Evolutionary conservation across 1,140 invertebrate species (phyloP), one percentile per base, ranked within the genome.

Genomic region (Drosophila varians): DNA sequence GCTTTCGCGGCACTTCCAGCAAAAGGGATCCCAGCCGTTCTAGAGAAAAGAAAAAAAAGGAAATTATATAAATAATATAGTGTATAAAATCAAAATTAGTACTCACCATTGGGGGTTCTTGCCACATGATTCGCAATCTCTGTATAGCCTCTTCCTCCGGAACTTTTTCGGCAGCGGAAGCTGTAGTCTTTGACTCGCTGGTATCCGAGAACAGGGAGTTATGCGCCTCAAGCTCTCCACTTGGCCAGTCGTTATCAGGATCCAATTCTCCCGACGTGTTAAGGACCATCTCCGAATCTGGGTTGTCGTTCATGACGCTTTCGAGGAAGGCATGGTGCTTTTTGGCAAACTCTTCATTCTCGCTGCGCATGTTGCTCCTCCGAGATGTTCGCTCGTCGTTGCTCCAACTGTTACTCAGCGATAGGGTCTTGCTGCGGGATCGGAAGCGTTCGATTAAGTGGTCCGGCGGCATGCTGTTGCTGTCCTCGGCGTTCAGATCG

Each of bases 1-100:
- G 48, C 95, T 94, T 68, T 94, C 94, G 62, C 96, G 95, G 89
- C 97, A 99, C 42, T 95, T 92, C 97, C 97, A 99, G 90, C 97
- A 99, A 86, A 95, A 98, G 40, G 93, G 93, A 91, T 98, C 97
- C 71, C 92, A 93, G 3, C 92, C 90, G 23, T 48, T 42, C 90
- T 91, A 18, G 2, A 2, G 18, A 1, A 53, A 23, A 12, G 16
- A 9, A 46, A 14, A 26, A 26, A n/a, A 8, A 11, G 11, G 2
- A n/a, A 1, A 1, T 40, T 38, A 52, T 8, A 25, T 1, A 23
- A 4, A 9, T 16, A 0, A 5, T 14, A 12, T 4, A 34, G 4
- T 12, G 36, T 1, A 4, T 4, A 3, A 3, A 38, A 31, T 31
- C 4, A 31, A 18, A 19, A 6, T 36, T 36, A 2, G 1, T 18